Evolutionary conservation across 2,113 vertebrate genomes (phyloP), one percentile per base, ranked within the genome.

Genomic region (Neolamprologus devosi): DNA sequence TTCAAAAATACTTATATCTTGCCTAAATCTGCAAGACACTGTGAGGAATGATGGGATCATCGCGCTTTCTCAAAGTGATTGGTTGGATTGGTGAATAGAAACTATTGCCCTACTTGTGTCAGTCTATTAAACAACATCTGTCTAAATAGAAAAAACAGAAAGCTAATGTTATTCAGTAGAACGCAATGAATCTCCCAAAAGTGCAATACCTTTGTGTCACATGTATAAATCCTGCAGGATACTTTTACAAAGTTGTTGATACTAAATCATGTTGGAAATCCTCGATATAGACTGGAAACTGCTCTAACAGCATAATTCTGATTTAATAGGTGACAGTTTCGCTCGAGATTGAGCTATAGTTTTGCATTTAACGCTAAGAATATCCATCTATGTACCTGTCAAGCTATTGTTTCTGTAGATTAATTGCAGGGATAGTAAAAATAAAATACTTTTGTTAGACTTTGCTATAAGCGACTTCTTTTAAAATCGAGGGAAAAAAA

Each of bases 391-490:
- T 89, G 82, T 86, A 84, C 70, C 83, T 88, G 91, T 90, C 88
- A 83, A 49, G 78, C 51, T 49, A 80, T 49, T 78, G 42, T 70
- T 30, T 82, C 33, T 47, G 45, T 13, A 81, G 83, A 93, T 91
- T 87, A 83, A 93, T 93, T 75, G 63, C 78, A 65, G 53, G 63
- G 35, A 78, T 49, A 28, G 78, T 75, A 53, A 78, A 81, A 79
- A 8, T 80, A 83, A 88, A 68, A 55, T 73, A 49, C 13, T 49
- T 37, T 81, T 58, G 86, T 87, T 90, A 95, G 89, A 93, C 90
- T 92, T 60, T 54, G n/a, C 23, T 23, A 82, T 87, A 78, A 78
- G 45, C 23, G 79, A 42, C 95, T 96, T 95, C 86, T 95, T 95
- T 92, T 94, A 89, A 68, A 68, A 68, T 68, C 4, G 12, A 68